Evolutionary conservation across 2,797 vertebrate genomes (phyloP), one percentile per base, ranked within the genome.

Genomic region (Molothrus aeneus): DNA sequence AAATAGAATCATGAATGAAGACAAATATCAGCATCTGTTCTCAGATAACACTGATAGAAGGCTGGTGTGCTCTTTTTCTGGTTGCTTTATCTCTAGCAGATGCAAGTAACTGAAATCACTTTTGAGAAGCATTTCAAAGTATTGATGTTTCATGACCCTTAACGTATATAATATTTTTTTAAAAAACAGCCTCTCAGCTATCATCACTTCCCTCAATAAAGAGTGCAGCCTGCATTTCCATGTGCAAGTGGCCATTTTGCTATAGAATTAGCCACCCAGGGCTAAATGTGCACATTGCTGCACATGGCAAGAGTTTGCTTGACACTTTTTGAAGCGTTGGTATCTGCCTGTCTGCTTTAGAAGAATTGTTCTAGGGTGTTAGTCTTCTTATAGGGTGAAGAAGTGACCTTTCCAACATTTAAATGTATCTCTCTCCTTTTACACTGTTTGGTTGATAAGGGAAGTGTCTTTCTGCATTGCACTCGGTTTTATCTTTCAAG

Each of bases 401-500:
- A 50, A 89, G 26, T 47, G 70, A 81, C n/a, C 24, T 81, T 86
- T 59, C 54, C 40, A 82, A 29, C 34, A 38, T 73, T 69, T 78
- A 70, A 90, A 65, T 63, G 78, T 85, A 45, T 79, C 78, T 64
- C 17, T 88, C 59, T 92, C 8, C 17, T 86, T 96, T 87, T 84
- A 54, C 45, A 29, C 7, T 17, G 8, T 13, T 65, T 79, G 17
- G 17, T 88, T 89, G 4, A 34, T 29, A 59, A 68, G 38, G 74
- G 32, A 91, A 91, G 51, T 78, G 26, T 84, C 81, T 94, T 96
- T 85, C 36, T 88, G 63, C 75, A 91, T 66, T 86, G 84, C 88
- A 68, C 88, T 66, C 2, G 7, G 56, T 89, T 97, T 97, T 87
- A 85, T 92, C 72, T 95, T 93, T 60, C 45, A 72, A 89, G 72